Base-by-base conservation (phyloP, 1,140 invertebrate genomes). In the Danaus melanippus region DNA sequence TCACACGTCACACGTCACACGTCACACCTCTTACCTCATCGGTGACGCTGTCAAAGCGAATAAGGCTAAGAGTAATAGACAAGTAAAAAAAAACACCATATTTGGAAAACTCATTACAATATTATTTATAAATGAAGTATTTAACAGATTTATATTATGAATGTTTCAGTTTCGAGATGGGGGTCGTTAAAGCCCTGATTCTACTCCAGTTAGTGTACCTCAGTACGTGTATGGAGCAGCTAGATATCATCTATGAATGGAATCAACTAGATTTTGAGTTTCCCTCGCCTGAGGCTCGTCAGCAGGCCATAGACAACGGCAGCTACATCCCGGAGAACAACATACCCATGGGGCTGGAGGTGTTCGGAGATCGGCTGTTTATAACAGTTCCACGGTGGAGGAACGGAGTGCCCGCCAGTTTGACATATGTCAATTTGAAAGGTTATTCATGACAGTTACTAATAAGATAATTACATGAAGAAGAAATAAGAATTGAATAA, bases 361-460 rank as follows among this genome's bases (percentile, higher is more conserved):
- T 93, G 1, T 88, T 89, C 50, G 88, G 86, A 15, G 89, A 91
- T 42, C 87, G 90, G 42, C 69, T 94, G 50, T 93, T 93, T 64
- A 73, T 94, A 10, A 93, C 92, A 0, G 88, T 94, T 7, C 93
- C 93, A 9, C 87, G 92, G 62, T 94, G 93, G 93, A 90, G 90
- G 64, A 67, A 79, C 17, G 93, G 93, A 15, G 92, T 94, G 8
- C 90, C 92, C 1, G 89, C 93, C 39, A 92, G 92, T 60, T 87
- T 95, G 59, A 91, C 91, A 72, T 94, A 93, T 69, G 89, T 94
- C 57, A 88, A 90, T 67, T 71, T 92, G 56, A 92, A 91, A 77
- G 92, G 92, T 93, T 73, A 87, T 83, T 55, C 21, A 32, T 32
- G 21, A 32, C 6, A 32, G 2, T 8, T 32, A 2, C 21, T 32